A percentile compares a stretch with the other conserved stretches of the same genome.
Evolutionary conservation across 2,797 vertebrate genomes (phyloP).

Genomic region (Danio jaintianensis): DNA sequence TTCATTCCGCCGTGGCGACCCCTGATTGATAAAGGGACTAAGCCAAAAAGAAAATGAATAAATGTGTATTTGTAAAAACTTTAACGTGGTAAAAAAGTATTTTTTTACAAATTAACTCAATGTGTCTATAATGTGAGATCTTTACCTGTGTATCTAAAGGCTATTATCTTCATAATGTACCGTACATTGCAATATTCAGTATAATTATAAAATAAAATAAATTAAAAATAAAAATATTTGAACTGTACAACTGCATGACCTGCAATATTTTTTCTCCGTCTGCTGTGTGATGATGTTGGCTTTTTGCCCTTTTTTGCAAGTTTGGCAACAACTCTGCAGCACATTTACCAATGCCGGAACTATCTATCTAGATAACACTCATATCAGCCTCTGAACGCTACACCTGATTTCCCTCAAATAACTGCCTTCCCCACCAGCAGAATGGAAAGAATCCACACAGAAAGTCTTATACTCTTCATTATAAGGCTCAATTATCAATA

Average conservation of each 20-base stretch:
- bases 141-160: neutral
- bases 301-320: constrained; percentile 11
- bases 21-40: too few relatives aligned
- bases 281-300: neutral
- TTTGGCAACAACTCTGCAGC: neutral
- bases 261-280: neutral
- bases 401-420: constrained; percentile 42
- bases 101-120: neutral
- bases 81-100: neutral
- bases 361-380: constrained; percentile 34
- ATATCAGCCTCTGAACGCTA: constrained; percentile 1
- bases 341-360: neutral
- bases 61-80: too few relatives aligned
- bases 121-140: neutral
- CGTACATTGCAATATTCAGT: neutral
- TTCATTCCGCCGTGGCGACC: too few relatives aligned
- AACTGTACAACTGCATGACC: neutral
- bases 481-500: neutral
- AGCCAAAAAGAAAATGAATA: too few relatives aligned
- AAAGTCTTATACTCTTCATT: constrained; percentile 11
- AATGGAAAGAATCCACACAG: constrained; percentile 5
- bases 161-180: neutral
- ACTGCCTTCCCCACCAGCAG: neutral
- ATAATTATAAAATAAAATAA: neutral
- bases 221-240: neutral